Percentiles rank a stretch among this genome's conserved stretches.
These are phyloP conservation scores for Aphelenchoides besseyi DNA, from an alignment of 1,140 invertebrate species.

Conservation along the genomic window DNA sequence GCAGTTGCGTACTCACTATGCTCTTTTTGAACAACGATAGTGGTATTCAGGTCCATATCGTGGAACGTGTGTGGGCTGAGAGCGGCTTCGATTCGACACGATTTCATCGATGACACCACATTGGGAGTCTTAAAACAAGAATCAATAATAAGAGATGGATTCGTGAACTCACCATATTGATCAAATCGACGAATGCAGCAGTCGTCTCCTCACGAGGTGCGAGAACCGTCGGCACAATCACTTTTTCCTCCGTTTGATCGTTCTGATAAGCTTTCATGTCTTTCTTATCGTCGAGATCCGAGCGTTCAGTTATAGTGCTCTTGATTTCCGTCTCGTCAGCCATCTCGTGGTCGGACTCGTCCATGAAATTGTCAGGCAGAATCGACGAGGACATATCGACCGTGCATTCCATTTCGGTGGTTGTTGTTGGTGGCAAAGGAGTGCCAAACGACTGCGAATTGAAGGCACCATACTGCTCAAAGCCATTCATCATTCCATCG, in stretches of 20 bases:
- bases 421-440: neutral
- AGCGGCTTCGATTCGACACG: slow-evolving; percentile 16
- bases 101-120: neutral
- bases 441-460: neutral
- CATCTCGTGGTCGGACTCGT: slow-evolving; percentile 6
- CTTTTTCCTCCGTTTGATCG: neutral
- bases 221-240: neutral
- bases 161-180: slow-evolving; percentile 28
- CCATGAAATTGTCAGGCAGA: slow-evolving; percentile 37
- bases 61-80: neutral
- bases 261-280: neutral
- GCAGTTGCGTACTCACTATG: too few relatives aligned
- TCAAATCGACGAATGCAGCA: slow-evolving; percentile 30
- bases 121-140: neutral
- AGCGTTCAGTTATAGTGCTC: neutral
- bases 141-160: neutral
- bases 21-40: neutral
- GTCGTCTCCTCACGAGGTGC: neutral
- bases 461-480: neutral
- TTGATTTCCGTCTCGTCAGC: neutral
- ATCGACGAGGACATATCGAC: neutral
- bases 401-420: neutral
- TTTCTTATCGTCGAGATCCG: neutral
- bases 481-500: neutral
- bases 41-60: slow-evolving; percentile 11